A percentile compares a stretch with the other conserved stretches of the same genome.
Conservation (phyloP, 2,113 vertebrate species). For the Phaethornis superciliosus region DNA sequence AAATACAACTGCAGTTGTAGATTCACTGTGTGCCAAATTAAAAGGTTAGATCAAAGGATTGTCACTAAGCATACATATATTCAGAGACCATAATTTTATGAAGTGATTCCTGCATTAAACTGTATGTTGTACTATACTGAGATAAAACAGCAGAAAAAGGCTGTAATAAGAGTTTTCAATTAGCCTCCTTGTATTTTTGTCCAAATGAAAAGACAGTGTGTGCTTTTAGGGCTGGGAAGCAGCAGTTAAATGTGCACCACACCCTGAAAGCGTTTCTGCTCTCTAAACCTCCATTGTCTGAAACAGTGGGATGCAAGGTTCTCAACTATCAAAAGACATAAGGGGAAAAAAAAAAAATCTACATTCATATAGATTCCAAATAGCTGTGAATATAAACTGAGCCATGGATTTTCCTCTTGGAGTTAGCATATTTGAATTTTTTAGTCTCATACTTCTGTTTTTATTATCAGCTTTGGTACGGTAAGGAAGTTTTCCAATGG, state of each 20-base stretch:
- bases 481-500: neutral
- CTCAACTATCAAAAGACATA: neutral
- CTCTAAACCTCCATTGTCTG: conserved; percentile 54
- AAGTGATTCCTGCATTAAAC: neutral
- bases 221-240: conserved; percentile 19
- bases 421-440: conserved; percentile 5
- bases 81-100: conserved; percentile 5
- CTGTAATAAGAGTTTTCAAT: conserved; percentile 54
- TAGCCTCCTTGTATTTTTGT: conserved; percentile 52
- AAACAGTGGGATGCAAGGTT: conserved; percentile 43
- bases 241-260: conserved; percentile 6
- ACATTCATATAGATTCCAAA: conserved; percentile 19
- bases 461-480: neutral
- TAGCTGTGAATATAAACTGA: neutral
- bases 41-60: conserved; percentile 22
- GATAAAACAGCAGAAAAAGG: conserved; percentile 16
- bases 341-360: neutral
- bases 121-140: neutral
- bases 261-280: conserved; percentile 37
- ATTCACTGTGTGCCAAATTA: neutral
- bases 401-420: neutral
- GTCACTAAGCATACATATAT: neutral
- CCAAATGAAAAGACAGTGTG: conserved; percentile 4
- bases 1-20: neutral
- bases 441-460: conserved; percentile 8